These are phyloP conservation scores for Cherax quadricarinatus DNA, from an alignment of 1,140 invertebrate species.

Conservation along the genomic window DNA sequence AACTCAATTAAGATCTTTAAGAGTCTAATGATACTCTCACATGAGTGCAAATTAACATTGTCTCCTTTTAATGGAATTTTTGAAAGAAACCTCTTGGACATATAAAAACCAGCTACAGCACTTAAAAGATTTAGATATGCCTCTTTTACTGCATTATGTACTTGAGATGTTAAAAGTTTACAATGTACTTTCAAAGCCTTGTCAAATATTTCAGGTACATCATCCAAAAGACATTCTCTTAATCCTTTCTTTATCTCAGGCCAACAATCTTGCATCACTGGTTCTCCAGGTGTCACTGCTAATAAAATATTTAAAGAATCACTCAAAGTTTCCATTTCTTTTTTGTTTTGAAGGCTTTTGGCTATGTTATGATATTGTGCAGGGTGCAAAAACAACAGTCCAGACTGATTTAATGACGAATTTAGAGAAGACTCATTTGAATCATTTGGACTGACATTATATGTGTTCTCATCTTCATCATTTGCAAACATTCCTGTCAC, in stretches of 20 bases:
- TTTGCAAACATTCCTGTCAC: constrained; percentile 63
- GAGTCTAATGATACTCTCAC: constrained; percentile 52
- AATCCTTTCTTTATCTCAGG: constrained; percentile 64
- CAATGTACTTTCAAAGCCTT: constrained; percentile 72
- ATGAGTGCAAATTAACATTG: constrained; percentile 49
- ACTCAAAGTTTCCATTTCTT: constrained; percentile 41
- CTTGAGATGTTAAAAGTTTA: constrained; percentile 70
- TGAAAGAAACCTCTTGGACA: constrained; percentile 59
- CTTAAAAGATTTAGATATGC: constrained; percentile 72
- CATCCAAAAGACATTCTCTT: constrained; percentile 64
- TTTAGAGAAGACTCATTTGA: constrained; percentile 71
- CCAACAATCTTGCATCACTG: constrained; percentile 71
- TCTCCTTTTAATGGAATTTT: constrained; percentile 54
- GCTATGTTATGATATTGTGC: constrained; percentile 69
- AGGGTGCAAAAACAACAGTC: constrained; percentile 67
- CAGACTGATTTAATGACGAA: constrained; percentile 72
- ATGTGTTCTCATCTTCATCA: constrained; percentile 50
- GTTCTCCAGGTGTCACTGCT: constrained; percentile 70
- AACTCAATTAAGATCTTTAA: constrained; percentile 66
- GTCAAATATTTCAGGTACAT: constrained; percentile 64
- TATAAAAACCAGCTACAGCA: constrained; percentile 72
- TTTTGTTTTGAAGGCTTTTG: constrained; percentile 42
- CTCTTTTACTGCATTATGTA: constrained; percentile 71
- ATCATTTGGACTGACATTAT: constrained; percentile 53
- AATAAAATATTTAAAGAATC: constrained; percentile 67